Base-by-base conservation (phyloP, 2,113 vertebrate genomes). In the Poecilia latipinna region DNA sequence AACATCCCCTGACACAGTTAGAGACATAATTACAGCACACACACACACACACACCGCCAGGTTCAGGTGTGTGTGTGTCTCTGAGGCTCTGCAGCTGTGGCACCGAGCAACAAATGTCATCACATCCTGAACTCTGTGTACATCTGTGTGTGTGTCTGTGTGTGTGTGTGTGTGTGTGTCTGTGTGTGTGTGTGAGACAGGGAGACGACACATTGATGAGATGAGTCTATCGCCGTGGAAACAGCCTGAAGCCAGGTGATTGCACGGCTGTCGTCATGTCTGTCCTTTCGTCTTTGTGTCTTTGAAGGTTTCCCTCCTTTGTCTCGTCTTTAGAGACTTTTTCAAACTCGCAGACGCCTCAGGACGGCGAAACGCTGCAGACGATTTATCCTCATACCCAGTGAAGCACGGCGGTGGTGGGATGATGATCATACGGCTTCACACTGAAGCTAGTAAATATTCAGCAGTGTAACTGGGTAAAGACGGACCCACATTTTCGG, bases 151-250 rank as follows among this genome's bases (percentile, higher is more conserved):
- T 57, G 33, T 70, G 60, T 82, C 54, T 66, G 62, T 22, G 74
- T 4, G 65, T 68, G 22, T 67, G 22, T 44, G 26, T 15, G 35
- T 51, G 67, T 42, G 39, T 54, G 65, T 28, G 28, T 28, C 28
- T 28, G 73, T 57, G 33, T 68, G 60, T 82, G 62, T 29, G 74
- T 4, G 65, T 65, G 26, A 42, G 13, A 31, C 10, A 8, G 29
- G 32, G 31, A 68, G 78, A 74, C 70, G 76, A 67, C 48, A 67
- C 32, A 72, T 61, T 71, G 68, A 84, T 80, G 80, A 79, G 75
- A 87, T 80, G 76, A 82, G 86, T 89, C 80, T 77, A 82, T 85
- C 57, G n/a, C 84, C 54, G 70, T 89, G 88, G 86, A 79, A 87
- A 88, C 88, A 77, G 79, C 77, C 86, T 80, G 65, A 63, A 83